Evolutionary conservation across 1,140 invertebrate species (phyloP).

Genomic region (Wasmannia auropunctata): DNA sequence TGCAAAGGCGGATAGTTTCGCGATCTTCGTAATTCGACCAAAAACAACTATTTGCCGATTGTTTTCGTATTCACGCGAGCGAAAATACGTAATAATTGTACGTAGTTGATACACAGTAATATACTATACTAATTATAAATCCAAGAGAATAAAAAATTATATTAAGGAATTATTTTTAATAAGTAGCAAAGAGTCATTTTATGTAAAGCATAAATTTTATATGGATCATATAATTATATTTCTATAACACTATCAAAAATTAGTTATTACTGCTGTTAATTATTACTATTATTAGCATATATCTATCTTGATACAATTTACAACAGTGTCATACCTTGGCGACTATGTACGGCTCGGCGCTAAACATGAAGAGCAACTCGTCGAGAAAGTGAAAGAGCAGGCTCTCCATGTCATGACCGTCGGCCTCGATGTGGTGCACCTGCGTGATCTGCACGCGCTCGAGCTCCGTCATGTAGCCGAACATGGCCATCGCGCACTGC

Average conservation of each 20-base stretch:
- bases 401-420: conserved; percentile 94
- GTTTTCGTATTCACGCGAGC: background rate
- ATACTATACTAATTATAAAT: background rate
- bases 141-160: background rate
- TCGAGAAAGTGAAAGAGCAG: conserved; percentile 97
- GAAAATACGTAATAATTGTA: background rate
- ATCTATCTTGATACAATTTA: background rate
- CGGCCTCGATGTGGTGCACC: conserved; percentile 93
- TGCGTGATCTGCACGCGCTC: conserved; percentile 93
- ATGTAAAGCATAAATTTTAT: background rate
- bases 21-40: background rate
- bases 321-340: conserved; percentile 86
- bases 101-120: background rate
- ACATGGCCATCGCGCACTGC: conserved; percentile 98
- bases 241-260: background rate
- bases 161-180: background rate
- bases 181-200: background rate
- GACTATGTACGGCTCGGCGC: conserved; percentile 94
- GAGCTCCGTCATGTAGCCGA: conserved; percentile 98
- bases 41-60: background rate
- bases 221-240: background rate
- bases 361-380: conserved; percentile 97
- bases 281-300: background rate
- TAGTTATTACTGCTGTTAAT: background rate
- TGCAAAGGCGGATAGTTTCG: background rate